Base-by-base conservation (phyloP, 2,888 invertebrate genomes). In the Sesamia inferens region DNA sequence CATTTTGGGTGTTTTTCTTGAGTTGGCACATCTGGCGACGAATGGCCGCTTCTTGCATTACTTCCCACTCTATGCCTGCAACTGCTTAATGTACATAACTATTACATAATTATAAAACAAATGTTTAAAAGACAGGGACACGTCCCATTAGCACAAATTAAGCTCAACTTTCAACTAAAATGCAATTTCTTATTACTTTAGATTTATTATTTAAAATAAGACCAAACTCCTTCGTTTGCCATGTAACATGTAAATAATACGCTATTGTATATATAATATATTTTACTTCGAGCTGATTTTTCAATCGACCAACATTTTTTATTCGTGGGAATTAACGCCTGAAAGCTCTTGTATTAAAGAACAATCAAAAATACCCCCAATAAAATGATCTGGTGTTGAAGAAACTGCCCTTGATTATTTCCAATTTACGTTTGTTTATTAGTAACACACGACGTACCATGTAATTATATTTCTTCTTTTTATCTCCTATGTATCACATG, bases 191-290 rank as follows among this genome's bases (percentile, higher is more conserved):
- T 85, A 78, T 79, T 68, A 76, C 58, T 84, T 86, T 83, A 84
- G 79, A 76, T 81, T 81, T 79, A 76, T 81, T 78, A 68, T 85
- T 84, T 87, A 63, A 69, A 81, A 86, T 90, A 91, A 90, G 90
- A 94, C 93, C 93, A 94, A 94, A 93, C 93, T 84, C 88, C 88
- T 86, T 90, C 90, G 92, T 94, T 92, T 95, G 95, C 95, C 95
- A 95, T 95, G 91, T 93, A 92, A 92, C 87, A 82, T 94, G 93
- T 94, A 93, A 92, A 94, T 93, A 92, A 85, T 87, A 85, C 81
- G 86, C 85, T 86, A 83, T 87, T 91, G 91, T 92, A 89, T 85
- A 89, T 90, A 89, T 90, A 89, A 83, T 85, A 83, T 87, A 82
- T 84, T 83, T 79, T 85, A 84, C 3, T 31, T 31, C 31, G 31